These are phyloP conservation scores for Cheracebus regulus DNA, from an alignment of 2,797 vertebrate genomes.

Conservation along the genomic window DNA sequence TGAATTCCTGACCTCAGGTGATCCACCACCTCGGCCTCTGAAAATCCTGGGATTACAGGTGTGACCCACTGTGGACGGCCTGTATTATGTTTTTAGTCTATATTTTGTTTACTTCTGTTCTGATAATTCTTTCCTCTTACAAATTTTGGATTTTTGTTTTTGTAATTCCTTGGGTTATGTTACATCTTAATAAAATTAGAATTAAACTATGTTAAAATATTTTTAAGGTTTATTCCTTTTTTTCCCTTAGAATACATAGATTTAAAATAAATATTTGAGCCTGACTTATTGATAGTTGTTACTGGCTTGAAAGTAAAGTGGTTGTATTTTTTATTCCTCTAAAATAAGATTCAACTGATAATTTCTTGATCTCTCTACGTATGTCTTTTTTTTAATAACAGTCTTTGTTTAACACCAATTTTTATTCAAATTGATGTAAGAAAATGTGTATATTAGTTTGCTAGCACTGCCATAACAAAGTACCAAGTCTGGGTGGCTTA, in stretches of 20 bases:
- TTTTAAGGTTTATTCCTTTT: background rate
- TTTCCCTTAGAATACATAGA: background rate
- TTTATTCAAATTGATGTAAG: background rate
- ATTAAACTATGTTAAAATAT: background rate
- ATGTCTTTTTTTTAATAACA: background rate
- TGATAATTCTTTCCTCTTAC: background rate
- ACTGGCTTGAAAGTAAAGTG: background rate
- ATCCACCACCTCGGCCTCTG: background rate
- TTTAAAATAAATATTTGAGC: background rate
- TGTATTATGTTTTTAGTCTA: background rate
- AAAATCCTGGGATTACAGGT: background rate
- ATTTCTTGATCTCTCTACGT: background rate
- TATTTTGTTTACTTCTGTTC: background rate
- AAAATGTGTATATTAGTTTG: background rate
- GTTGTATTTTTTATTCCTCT: background rate
- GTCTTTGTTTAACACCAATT: background rate
- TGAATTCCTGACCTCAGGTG: background rate
- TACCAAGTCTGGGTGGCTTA: background rate
- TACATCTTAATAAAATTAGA: background rate
- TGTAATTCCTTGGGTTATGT: background rate
- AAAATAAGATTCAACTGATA: background rate
- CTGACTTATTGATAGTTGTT: background rate
- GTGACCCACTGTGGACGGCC: background rate
- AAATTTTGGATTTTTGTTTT: background rate
- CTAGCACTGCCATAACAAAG: background rate